A percentile compares a stretch with the other conserved stretches of the same genome.
Evolutionary conservation across 2,888 invertebrate genomes (phyloP).

Genomic region (Sinopyrophorus schimmeli): DNA sequence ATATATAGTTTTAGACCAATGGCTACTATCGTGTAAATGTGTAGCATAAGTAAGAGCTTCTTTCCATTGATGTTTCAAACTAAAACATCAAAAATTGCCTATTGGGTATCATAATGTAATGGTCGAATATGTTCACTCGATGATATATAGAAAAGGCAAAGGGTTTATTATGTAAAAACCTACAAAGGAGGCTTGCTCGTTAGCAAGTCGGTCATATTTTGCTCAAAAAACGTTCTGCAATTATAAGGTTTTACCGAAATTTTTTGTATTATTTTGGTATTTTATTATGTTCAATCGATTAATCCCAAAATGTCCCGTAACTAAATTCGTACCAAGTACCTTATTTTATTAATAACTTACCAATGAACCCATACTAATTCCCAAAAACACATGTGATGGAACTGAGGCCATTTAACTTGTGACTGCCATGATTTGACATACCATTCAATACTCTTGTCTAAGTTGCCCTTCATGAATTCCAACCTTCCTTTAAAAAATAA

Average conservation of each 20-base stretch:
- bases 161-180: no score
- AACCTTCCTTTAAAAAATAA: constrained; percentile 87
- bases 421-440: constrained; percentile 82
- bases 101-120: no score
- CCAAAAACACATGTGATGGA: constrained; percentile 93
- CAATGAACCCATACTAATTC: constrained; percentile 90
- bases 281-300: no score
- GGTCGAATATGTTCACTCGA: no score
- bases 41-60: constrained; percentile 74
- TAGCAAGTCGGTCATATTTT: no score
- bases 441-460: constrained; percentile 70
- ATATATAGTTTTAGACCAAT: constrained; percentile 92
- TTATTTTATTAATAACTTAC: no score
- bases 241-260: no score
- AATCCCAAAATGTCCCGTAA: neutral
- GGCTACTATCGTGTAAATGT: constrained; percentile 73
- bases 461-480: constrained; percentile 78
- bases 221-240: no score
- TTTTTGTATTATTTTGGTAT: no score
- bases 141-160: no score
- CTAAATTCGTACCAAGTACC: neutral
- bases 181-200: no score
- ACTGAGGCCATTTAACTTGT: constrained; percentile 85
- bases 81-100: no score
- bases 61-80: constrained; percentile 75